Evolutionary conservation across 2,888 invertebrate genomes (phyloP).

Genomic region (Tetragonula carbonaria): DNA sequence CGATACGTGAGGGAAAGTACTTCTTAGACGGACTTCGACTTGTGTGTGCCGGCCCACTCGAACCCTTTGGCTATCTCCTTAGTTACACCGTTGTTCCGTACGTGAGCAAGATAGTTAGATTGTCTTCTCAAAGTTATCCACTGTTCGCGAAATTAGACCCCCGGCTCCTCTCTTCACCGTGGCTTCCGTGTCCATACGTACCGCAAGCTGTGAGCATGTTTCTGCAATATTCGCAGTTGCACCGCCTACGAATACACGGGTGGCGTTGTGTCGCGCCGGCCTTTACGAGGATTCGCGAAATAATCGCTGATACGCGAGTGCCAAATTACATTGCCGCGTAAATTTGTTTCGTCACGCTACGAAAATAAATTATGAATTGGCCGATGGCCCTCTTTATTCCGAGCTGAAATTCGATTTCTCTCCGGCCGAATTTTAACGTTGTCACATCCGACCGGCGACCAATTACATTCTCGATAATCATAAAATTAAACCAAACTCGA

Average conservation of each 20-base stretch:
- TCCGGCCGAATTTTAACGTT: slow-evolving; percentile 38
- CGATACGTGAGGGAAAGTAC: slow-evolving; percentile 57
- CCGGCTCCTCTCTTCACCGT: slow-evolving; percentile 35
- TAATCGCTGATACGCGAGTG: slow-evolving; percentile 51
- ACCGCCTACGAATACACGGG: slow-evolving; percentile 51
- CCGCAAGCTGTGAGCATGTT: slow-evolving; percentile 57
- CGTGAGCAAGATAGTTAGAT: slow-evolving; percentile 72
- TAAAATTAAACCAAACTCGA: slow-evolving; percentile 47
- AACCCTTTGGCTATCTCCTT: slow-evolving; percentile 66
- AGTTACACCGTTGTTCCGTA: slow-evolving; percentile 64
- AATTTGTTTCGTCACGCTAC: slow-evolving; percentile 46
- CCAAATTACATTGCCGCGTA: slow-evolving; percentile 49
- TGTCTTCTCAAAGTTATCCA: slow-evolving; percentile 71
- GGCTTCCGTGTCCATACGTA: slow-evolving; percentile 57
- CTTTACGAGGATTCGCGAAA: slow-evolving; percentile 36
- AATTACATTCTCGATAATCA: slow-evolving; percentile 49
- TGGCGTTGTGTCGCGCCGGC: not conserved
- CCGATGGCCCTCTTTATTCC: slow-evolving; percentile 28
- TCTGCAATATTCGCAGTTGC: slow-evolving; percentile 59
- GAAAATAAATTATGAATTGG: slow-evolving; percentile 63
- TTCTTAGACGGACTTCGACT: slow-evolving; percentile 61
- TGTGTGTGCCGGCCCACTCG: slow-evolving; percentile 36
- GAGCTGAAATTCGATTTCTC: slow-evolving; percentile 60
- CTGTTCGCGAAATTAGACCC: slow-evolving; percentile 63
- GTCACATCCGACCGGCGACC: slow-evolving; percentile 29